These are phyloP conservation scores for Tonatia bakeri DNA, from an alignment of 2,113 vertebrate species.

Conservation along the genomic window DNA sequence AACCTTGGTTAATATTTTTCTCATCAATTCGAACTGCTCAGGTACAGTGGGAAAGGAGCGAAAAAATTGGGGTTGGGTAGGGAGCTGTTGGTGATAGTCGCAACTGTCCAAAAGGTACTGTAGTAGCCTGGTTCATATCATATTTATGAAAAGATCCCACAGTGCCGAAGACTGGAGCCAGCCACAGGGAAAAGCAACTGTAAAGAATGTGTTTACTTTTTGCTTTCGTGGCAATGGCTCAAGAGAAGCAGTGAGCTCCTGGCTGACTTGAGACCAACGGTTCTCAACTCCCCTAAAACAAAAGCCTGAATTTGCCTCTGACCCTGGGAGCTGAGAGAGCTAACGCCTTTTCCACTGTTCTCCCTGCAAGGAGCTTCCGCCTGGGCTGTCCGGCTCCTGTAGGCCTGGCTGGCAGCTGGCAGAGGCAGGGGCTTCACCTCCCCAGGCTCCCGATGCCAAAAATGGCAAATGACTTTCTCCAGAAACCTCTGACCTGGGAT, in stretches of 20 bases:
- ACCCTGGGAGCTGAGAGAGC: neutral
- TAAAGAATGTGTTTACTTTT: neutral
- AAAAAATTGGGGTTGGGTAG: neutral
- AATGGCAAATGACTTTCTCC: neutral
- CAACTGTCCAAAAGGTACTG: neutral
- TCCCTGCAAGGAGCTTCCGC: neutral
- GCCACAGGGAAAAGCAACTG: neutral
- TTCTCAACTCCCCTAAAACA: neutral
- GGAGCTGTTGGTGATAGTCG: neutral
- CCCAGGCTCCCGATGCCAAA: neutral
- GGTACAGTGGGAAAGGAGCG: neutral
- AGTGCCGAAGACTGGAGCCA: neutral
- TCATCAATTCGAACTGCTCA: neutral
- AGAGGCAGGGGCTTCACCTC: neutral
- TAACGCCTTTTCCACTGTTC: neutral
- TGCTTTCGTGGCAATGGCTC: neutral
- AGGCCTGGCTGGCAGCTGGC: neutral
- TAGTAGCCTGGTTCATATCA: neutral
- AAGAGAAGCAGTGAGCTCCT: neutral
- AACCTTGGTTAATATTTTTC: neutral
- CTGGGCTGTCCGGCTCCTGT: accelerated
- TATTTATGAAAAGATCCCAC: neutral
- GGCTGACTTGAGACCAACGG: neutral
- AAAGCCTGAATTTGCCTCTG: neutral
- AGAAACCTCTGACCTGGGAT: neutral